Evolutionary conservation across 92 coral and sea anemone genomes (phyloP).

Genomic region (Actinernus sp.): DNA sequence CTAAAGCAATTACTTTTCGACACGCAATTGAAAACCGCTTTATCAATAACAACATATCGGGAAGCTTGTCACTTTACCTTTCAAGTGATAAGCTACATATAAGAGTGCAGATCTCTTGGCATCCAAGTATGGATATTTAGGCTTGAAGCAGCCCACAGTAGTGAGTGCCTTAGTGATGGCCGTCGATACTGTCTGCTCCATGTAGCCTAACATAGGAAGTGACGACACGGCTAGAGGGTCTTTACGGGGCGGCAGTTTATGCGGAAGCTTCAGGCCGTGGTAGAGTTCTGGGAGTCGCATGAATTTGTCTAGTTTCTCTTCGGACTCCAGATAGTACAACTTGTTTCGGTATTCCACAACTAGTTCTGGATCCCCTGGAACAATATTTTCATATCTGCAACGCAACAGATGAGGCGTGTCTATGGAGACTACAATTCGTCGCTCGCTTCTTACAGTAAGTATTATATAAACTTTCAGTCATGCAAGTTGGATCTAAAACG

Average conservation of each 20-base stretch:
- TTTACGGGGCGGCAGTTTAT: constrained; percentile 92
- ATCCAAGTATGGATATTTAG: constrained; percentile 92
- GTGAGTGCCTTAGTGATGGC: constrained; percentile 92
- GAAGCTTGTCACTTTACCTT: constrained; percentile 85
- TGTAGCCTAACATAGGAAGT: constrained; percentile 95
- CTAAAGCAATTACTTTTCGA: too few relatives aligned
- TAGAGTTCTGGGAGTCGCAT: constrained; percentile 93
- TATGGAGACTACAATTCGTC: too few relatives aligned
- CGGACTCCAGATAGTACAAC: constrained; percentile 86
- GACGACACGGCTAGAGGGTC: constrained; percentile 82
- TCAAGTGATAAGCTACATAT: constrained; percentile 92
- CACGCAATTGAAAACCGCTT: too few relatives aligned
- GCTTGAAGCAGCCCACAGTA: constrained; percentile 96
- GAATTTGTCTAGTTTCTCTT: constrained; percentile 86
- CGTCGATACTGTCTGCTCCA: constrained; percentile 96
- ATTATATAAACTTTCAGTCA: too few relatives aligned
- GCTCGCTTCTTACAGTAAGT: too few relatives aligned
- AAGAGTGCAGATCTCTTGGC: constrained; percentile 90
- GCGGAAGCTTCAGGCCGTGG: constrained; percentile 86
- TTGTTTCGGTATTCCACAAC: constrained; percentile 89
- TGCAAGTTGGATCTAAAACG: too few relatives aligned
- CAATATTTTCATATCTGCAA: constrained; percentile 83
- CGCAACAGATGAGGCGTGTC: too few relatives aligned
- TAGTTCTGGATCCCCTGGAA: constrained; percentile 90
- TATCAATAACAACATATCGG: neutral